Evolutionary conservation across 1,140 invertebrate genomes (phyloP).

Genomic region (Popillia japonica): DNA sequence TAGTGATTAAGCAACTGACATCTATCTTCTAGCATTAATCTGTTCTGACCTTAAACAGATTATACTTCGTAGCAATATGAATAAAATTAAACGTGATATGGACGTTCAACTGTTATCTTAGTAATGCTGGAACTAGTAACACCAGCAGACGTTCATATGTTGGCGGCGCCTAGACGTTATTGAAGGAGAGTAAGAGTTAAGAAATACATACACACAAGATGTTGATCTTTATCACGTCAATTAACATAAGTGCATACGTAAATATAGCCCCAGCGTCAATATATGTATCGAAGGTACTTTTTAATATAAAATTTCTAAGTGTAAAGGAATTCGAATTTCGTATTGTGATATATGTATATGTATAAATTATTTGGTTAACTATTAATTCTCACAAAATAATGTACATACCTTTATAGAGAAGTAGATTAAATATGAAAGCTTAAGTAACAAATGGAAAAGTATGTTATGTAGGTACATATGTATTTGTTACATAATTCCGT

Average conservation of each 20-base stretch:
- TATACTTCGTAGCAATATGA: background rate
- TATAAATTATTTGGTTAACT: no score
- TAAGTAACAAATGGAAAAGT: no score
- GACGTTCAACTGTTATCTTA: background rate
- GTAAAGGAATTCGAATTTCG: background rate
- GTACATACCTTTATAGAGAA: no score
- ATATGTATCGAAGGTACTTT: conserved; percentile 4
- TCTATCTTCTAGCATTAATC: background rate
- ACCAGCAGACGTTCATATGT: background rate
- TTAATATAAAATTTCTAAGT: background rate
- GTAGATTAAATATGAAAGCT: no score
- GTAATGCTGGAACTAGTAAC: conserved; percentile 19
- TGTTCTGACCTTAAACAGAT: background rate
- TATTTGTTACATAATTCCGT: no score
- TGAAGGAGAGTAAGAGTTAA: conserved; percentile 27
- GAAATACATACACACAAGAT: conserved; percentile 28
- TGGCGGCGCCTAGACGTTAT: conserved; percentile 29
- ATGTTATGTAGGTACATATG: no score
- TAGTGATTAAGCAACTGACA: background rate
- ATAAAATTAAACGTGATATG: conserved; percentile 26
- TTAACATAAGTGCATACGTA: conserved; percentile 35
- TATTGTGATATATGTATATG: no score
- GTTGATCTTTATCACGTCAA: conserved; percentile 31
- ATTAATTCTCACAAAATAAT: no score
- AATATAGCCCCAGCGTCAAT: conserved; percentile 16